Percentiles rank a stretch among this genome's conserved stretches.
Evolutionary conservation across 2,113 vertebrate species (phyloP).

Genomic region (Delphinapterus leucas): DNA sequence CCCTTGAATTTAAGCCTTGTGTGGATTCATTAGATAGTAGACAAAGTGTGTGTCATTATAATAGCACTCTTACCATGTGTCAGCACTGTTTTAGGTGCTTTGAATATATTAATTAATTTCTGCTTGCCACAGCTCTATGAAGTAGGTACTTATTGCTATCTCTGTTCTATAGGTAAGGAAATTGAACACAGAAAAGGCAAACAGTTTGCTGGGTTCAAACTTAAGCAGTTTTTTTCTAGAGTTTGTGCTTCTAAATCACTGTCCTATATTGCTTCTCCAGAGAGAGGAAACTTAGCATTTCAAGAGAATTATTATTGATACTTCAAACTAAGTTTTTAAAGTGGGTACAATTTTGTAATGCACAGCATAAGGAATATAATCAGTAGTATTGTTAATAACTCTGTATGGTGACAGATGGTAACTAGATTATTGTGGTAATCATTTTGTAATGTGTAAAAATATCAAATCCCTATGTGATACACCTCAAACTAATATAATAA

Average conservation of each 20-base stretch:
- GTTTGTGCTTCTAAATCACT: neutral
- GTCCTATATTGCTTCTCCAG: neutral
- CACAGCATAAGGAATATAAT: neutral
- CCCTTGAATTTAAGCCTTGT: neutral
- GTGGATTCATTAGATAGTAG: neutral
- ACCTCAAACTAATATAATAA: neutral
- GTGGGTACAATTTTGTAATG: neutral
- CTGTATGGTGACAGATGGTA: neutral
- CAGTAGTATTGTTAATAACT: neutral
- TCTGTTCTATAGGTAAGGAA: neutral
- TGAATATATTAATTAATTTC: neutral
- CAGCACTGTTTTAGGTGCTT: neutral
- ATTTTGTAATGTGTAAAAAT: neutral
- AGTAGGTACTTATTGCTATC: neutral
- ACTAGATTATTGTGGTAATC: neutral
- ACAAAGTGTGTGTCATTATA: neutral
- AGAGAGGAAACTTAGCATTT: slow-evolving; percentile 12
- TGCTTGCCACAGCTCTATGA: neutral
- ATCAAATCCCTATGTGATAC: neutral
- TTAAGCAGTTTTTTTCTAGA: neutral
- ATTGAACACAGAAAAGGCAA: neutral
- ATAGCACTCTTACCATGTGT: neutral
- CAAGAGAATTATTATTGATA: neutral
- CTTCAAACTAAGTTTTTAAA: neutral
- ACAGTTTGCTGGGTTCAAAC: neutral